Evolutionary conservation across 2,888 invertebrate genomes (phyloP), one percentile per base, ranked within the genome.

Genomic region (Rutpela maculata): DNA sequence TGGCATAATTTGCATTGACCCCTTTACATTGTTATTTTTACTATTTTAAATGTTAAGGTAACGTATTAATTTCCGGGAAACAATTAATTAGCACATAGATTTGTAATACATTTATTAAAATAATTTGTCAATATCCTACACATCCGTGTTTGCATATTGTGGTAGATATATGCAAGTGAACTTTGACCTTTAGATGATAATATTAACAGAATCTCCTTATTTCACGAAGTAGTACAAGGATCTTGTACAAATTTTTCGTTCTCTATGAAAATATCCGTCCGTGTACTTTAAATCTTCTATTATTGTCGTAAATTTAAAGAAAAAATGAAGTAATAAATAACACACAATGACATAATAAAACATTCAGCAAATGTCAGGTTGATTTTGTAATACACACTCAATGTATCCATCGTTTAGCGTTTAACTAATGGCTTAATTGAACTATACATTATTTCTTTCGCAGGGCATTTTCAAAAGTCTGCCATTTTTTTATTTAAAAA

Each of bases 171-270:
- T n/a, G 2, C 17, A 9, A 31, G 26, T 31, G 31, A 22, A 17
- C 31, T 31, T n/a, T 62, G 62, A 59, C 22, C 59, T 59, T 59
- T 22, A 19, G 10, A 57, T 11, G 15, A 57, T 57, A 57, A 43
- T 43, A 12, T 15, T 15, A 19, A 57, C 57, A 17, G 11, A 17
- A 10, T 57, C 18, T 18, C 12, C 22, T 18, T 19, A 60, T 19
- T 60, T 60, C 10, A 9, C 56, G 12, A 60, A 60, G 60, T 35
- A 31, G 35, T 62, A 62, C 31, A 62, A 62, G 62, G 62, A 62
- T 62, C 0, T 7, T 19, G 6, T 31, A 62, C n/a, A 62, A 62
- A 31, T 31, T 62, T 62, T 15, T 35, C 4, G 31, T 62, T 62
- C n/a, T 9, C 35, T 26, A 59, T 59, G 10, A 19, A 59, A 22